These are phyloP conservation scores for Atta texana DNA, from an alignment of 1,140 invertebrate species.

Conservation along the genomic window DNA sequence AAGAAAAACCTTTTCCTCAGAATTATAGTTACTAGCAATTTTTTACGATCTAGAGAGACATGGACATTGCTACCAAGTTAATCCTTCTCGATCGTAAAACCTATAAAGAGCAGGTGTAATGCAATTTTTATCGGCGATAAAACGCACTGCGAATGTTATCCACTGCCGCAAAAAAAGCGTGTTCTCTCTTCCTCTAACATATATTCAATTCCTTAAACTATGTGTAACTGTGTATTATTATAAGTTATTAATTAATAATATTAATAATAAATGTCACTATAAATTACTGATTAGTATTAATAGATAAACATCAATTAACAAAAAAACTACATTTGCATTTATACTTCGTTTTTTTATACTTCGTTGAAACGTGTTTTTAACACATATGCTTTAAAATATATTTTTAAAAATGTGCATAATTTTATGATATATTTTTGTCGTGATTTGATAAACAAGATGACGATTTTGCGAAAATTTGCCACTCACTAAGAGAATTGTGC, in stretches of 20 bases:
- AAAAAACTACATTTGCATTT: background rate
- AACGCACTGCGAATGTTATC: slow-evolving; percentile 24
- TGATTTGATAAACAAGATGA: background rate
- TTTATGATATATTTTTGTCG: background rate
- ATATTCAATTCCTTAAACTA: background rate
- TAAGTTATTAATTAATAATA: background rate
- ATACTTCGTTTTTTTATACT: background rate
- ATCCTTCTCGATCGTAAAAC: slow-evolving; percentile 55
- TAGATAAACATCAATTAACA: background rate
- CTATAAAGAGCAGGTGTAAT: slow-evolving; percentile 8
- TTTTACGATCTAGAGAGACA: slow-evolving; percentile 58
- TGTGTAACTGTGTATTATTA: background rate
- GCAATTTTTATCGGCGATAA: slow-evolving; percentile 45
- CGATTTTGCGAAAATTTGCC: background rate
- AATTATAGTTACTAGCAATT: slow-evolving; percentile 21
- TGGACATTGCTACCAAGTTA: slow-evolving; percentile 17
- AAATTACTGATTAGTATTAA: background rate
- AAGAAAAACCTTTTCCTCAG: background rate
- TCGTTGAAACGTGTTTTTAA: background rate
- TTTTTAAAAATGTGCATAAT: slow-evolving; percentile 15
- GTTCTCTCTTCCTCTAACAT: background rate
- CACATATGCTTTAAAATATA: background rate
- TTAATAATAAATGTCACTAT: no score
- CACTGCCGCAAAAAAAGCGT: background rate
- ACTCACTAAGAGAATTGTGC: background rate